Evolutionary conservation across 2,797 vertebrate species (phyloP).

Genomic region (Paguma larvata): DNA sequence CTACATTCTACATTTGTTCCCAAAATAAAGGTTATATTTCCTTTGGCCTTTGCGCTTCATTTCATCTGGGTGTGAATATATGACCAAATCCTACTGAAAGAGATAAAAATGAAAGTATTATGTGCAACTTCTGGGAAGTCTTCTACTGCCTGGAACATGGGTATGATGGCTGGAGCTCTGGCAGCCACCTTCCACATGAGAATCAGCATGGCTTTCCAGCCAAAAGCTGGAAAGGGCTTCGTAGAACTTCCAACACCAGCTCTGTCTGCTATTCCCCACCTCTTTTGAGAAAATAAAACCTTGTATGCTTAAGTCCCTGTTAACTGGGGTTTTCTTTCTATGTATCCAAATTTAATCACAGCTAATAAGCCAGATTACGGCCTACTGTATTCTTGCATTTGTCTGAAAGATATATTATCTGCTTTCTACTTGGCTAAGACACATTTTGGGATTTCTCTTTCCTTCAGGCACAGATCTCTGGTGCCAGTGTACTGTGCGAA

Average conservation of each 20-base stretch:
- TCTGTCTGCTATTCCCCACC: not conserved
- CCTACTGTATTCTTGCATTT: not conserved
- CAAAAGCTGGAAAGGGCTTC: conserved; percentile 2
- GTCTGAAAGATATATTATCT: not conserved
- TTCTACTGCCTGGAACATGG: not conserved
- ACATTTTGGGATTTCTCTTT: not conserved
- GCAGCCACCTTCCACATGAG: not conserved
- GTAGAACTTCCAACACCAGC: no score
- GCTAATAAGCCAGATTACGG: not conserved
- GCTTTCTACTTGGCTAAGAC: not conserved
- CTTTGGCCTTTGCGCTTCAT: not conserved
- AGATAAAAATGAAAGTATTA: not conserved
- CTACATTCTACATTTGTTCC: not conserved
- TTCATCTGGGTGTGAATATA: not conserved
- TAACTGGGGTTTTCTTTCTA: not conserved
- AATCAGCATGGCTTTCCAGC: no score
- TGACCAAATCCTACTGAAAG: not conserved
- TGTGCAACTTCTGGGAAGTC: not conserved
- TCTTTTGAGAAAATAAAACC: conserved; percentile 35
- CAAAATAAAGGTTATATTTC: conserved; percentile 6
- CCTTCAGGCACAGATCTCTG: not conserved
- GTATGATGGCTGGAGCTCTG: not conserved
- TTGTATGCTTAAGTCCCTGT: not conserved
- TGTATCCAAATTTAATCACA: conserved; percentile 1
- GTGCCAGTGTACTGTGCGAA: not conserved